Conservation (phyloP, 2,797 vertebrate species). For the Siniperca obscura region DNA sequence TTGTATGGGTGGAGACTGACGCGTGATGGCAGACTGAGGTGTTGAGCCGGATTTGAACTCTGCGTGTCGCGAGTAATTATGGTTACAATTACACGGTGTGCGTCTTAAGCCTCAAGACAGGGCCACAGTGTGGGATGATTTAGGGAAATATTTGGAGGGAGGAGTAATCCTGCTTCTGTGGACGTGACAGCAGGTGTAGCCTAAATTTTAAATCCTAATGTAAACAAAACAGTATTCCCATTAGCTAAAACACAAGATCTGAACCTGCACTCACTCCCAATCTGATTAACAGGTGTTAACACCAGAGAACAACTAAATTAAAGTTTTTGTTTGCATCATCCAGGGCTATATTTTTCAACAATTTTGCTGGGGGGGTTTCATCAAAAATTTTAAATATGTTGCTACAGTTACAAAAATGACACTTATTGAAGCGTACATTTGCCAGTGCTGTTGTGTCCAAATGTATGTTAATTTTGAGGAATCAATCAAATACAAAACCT, state of each 20-base stretch:
- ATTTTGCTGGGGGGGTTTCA: neutral
- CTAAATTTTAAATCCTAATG: conserved; percentile 6
- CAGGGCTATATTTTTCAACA: too few species aligned
- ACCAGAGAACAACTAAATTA: neutral
- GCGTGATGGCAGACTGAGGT: conserved; percentile 53
- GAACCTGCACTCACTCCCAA: neutral
- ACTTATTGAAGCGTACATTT: neutral
- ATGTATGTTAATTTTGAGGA: conserved; percentile 9
- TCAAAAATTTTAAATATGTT: neutral
- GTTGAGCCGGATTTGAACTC: conserved; percentile 68
- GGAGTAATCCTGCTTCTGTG: conserved; percentile 43
- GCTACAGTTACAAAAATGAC: neutral
- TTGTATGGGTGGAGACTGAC: conserved; percentile 55
- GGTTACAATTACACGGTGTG: conserved; percentile 55
- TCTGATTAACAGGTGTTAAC: neutral
- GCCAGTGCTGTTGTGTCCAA: neutral
- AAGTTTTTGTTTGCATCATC: conserved; percentile 1
- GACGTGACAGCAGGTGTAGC: conserved; percentile 24
- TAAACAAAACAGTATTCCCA: neutral
- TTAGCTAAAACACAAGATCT: neutral
- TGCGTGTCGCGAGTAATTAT: conserved; percentile 63
- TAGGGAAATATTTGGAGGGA: conserved; percentile 26
- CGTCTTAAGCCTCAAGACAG: conserved; percentile 47
- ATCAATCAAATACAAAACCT: conserved; percentile 15
- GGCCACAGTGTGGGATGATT: conserved; percentile 47